Evolutionary conservation across 2,888 invertebrate genomes (phyloP), one percentile per base, ranked within the genome.

Genomic region (Empis stercorea): DNA sequence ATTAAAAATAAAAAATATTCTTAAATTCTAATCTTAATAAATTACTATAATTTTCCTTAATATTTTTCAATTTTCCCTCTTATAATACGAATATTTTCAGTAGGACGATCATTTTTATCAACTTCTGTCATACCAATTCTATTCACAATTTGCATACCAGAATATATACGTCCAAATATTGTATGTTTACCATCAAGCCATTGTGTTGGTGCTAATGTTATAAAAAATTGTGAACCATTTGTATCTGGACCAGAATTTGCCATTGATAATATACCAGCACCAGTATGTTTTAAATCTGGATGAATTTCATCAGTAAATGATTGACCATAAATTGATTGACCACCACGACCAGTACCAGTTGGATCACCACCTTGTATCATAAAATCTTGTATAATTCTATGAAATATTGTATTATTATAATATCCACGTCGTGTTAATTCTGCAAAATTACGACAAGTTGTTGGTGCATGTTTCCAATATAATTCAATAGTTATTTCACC

Each of bases 381-480:
- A 60, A 92, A 92, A 63, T 91, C 89, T 47, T 86, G 73, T 51
- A 99, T 96, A 37, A 99, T 85, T 57, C 99, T 76, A 67, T 99
- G 99, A 66, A 99, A 97, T 59, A 92, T 85, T 4, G 94, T 89
- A 53, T 87, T 88, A 68, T 95, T 94, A 66, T 95, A 99, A 69
- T 96, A 99, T 16, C 94, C 95, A 58, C 96, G 74, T 49, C 93
- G 74, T 0, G 87, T 76, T 23, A 99, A 72, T 68, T 99, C 97
- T 49, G 95, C 95, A 71, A 99, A 97, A 66, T 99, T 99, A 60
- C 91, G 76, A 58, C 99, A 99, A 0, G 97, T 96, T 56, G 82
- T 80, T n/a, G 97, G 97, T 1, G 97, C 85, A 65, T 99, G 96
- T 64, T 92, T 89, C 99, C 99, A 99, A 63, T 99, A 99, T 53